Base-by-base conservation (phyloP, 2,113 vertebrate species). In the Archilochus colubris region DNA sequence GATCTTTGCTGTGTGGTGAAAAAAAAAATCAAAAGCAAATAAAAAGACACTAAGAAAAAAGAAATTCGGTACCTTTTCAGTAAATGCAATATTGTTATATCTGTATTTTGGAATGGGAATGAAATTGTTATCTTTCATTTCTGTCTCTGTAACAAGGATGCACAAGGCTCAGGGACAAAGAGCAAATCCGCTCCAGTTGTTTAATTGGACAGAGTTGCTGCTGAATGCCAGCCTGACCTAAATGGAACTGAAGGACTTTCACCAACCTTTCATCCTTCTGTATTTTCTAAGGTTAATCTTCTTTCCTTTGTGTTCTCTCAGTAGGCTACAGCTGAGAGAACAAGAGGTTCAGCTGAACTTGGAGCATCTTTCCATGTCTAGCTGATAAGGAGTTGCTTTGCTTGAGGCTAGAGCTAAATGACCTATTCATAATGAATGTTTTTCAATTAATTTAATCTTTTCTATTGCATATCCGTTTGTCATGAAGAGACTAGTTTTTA, bases 381-480 rank as follows among this genome's bases (percentile, higher is more conserved):
- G 24, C 61, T 58, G 64, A 80, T 89, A 86, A 88, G 33, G 36
- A 89, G 36, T 44, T 50, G n/a, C 36, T 80, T 91, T 88, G 79
- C 91, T 72, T 48, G 62, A 88, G 95, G 94, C 92, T 84, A 78
- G 64, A 92, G 40, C 53, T 94, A 93, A 91, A 88, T 68, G 89
- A 90, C 83, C 79, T 95, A 75, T 95, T 94, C 73, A 90, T 86
- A 88, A 89, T 77, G 67, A 81, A 75, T 53, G 40, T 64, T 89
- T 94, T 89, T 93, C 84, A 88, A 82, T 91, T 93, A 95, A 86
- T 89, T 94, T 95, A 51, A 86, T 93, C 61, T 95, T 94, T 94
- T 95, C 59, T 93, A 68, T 86, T 94, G 53, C 20, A 77, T 72
- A 72, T 75, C 75, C 59, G 79, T 85, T 89, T 89, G 85, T 94